phyloP scores from a whole-genome alignment of 2,888 invertebrate genomes.

The Xylophagus ater region DNA sequence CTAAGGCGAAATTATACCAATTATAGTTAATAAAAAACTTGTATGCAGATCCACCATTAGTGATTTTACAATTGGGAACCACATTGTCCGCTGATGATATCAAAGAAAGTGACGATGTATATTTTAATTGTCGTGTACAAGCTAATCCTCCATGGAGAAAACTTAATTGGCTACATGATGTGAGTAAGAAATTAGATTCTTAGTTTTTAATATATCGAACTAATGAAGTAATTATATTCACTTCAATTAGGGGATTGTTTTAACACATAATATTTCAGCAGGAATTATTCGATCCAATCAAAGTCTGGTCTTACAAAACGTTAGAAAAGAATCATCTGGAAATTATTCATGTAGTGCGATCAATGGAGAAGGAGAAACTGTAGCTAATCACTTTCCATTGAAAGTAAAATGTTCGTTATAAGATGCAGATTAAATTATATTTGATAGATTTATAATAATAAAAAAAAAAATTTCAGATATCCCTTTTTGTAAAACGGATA shows the following conservation, averaged over 20 bases:
- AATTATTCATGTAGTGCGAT: constrained; percentile 70
- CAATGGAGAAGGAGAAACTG: constrained; percentile 68
- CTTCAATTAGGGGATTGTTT: constrained; percentile 58
- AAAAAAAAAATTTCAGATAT: constrained; percentile 46
- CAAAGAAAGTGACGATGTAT: constrained; percentile 76
- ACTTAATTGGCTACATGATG: constrained; percentile 68
- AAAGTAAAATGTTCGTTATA: constrained; percentile 65
- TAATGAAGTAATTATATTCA: too few species aligned
- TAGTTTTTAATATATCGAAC: too few species aligned
- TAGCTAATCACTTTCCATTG: constrained; percentile 65
- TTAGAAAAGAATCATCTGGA: constrained; percentile 66
- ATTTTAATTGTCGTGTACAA: constrained; percentile 73
- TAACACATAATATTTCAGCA: constrained; percentile 69
- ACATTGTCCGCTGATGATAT: constrained; percentile 68
- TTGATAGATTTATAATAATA: background rate
- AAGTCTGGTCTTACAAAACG: constrained; percentile 72
- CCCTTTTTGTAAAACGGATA: constrained; percentile 59
- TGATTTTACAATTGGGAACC: constrained; percentile 60
- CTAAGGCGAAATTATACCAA: background rate
- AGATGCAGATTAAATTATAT: background rate
- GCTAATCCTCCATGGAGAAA: constrained; percentile 67
- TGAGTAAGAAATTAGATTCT: too few species aligned
- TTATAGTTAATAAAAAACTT: background rate
- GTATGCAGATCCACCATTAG: constrained; percentile 61
- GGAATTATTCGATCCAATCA: constrained; percentile 76